Evolutionary conservation across 2,113 vertebrate species (phyloP).

Genomic region (Stictonetta naevosa): DNA sequence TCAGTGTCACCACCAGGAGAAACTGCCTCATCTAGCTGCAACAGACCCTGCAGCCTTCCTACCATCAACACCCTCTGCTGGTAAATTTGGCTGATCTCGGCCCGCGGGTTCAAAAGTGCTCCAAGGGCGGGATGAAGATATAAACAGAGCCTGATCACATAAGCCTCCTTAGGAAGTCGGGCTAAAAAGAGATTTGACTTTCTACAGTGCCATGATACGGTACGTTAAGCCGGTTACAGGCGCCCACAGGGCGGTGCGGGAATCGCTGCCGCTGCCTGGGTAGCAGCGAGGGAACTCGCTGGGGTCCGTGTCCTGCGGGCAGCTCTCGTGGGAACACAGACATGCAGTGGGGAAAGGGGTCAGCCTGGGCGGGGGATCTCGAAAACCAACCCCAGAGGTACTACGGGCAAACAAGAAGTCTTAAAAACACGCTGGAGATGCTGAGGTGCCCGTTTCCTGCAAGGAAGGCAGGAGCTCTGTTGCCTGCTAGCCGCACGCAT

Average conservation of each 20-base stretch:
- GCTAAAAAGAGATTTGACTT: slow-evolving; percentile 62
- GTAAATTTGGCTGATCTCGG: neutral
- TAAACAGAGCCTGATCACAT: slow-evolving; percentile 51
- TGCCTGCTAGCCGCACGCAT: neutral
- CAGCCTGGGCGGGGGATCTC: neutral
- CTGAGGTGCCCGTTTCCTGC: neutral
- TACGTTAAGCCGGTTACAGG: neutral
- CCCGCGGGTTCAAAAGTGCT: slow-evolving; percentile 56
- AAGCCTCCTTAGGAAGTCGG: slow-evolving; percentile 44
- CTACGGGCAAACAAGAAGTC: neutral
- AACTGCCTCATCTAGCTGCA: neutral
- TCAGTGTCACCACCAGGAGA: neutral
- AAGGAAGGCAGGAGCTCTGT: neutral
- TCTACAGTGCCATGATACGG: slow-evolving; percentile 45
- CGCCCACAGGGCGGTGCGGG: neutral
- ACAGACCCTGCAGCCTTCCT: neutral
- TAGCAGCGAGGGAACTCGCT: neutral
- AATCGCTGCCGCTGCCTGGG: neutral
- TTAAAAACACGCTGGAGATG: neutral
- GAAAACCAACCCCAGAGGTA: neutral
- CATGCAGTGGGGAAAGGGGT: neutral
- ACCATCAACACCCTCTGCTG: slow-evolving; percentile 12
- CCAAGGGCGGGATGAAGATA: slow-evolving; percentile 5
- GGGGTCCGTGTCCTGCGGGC: neutral
- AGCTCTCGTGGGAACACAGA: neutral